Evolutionary conservation across 2,113 vertebrate species (phyloP).

Genomic region (Corvus hawaiiensis): DNA sequence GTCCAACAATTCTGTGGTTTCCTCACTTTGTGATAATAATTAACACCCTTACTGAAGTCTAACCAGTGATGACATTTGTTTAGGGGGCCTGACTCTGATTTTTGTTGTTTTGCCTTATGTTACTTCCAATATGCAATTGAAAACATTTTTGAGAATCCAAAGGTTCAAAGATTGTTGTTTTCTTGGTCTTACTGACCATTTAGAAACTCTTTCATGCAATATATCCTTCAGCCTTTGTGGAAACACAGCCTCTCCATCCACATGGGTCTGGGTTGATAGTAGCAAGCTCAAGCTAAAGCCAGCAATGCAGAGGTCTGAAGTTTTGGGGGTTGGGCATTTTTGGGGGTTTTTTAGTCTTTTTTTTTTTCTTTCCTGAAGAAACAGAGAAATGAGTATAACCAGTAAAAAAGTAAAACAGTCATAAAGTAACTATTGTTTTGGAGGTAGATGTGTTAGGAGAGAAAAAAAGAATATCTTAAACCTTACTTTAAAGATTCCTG

Average conservation of each 20-base stretch:
- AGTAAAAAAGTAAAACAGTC: background rate
- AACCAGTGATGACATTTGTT: conserved; percentile 45
- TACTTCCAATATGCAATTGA: background rate
- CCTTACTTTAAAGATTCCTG: background rate
- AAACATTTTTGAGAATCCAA: background rate
- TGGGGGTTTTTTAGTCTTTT: background rate
- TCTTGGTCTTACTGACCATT: background rate
- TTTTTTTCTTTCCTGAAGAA: background rate
- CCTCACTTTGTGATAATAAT: conserved; percentile 63
- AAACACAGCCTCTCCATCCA: background rate
- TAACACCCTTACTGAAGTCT: conserved; percentile 55
- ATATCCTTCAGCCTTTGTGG: background rate
- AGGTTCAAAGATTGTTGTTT: background rate
- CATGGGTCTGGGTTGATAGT: background rate
- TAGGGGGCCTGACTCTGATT: conserved; percentile 27
- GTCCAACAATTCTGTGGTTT: conserved; percentile 60
- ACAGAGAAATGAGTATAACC: background rate
- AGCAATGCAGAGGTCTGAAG: background rate
- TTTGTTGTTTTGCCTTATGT: conserved; percentile 31
- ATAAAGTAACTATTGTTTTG: background rate
- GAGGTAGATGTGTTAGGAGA: background rate
- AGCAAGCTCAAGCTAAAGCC: background rate
- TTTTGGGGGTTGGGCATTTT: background rate
- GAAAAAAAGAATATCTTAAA: background rate
- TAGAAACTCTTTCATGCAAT: background rate